phyloP scores from a whole-genome alignment of 2,797 vertebrate genomes.

The Mormyrus hasselquistii region DNA sequence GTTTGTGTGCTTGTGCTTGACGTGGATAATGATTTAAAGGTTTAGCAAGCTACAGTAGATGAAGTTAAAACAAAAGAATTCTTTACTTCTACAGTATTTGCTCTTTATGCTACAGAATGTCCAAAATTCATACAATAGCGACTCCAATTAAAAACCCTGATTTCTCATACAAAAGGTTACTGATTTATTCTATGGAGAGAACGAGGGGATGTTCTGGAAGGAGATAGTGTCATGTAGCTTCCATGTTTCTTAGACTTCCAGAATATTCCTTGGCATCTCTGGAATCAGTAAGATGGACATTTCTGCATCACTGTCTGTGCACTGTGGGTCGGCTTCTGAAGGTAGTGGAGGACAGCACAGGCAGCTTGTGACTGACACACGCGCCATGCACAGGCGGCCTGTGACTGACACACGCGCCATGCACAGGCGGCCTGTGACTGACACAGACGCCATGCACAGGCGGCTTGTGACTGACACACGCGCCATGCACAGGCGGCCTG shows the following conservation, averaged over 20 bases:
- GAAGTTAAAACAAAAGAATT: conserved; percentile 30
- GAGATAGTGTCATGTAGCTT: not conserved
- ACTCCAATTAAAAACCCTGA: conserved; percentile 12
- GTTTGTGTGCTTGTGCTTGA: not conserved
- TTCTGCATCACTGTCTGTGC: not conserved
- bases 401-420: not conserved
- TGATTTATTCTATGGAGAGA: not conserved
- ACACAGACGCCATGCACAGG: not conserved
- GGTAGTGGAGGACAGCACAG: not conserved
- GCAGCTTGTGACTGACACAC: not conserved
- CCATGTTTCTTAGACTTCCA: not conserved
- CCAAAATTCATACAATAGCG: conserved; percentile 12
- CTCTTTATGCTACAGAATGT: conserved; percentile 24
- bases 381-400: not conserved
- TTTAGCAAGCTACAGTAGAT: conserved; percentile 41
- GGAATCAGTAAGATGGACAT: not conserved
- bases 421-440: not conserved
- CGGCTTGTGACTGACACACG: not conserved
- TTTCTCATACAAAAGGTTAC: conserved; percentile 12
- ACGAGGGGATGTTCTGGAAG: not conserved
- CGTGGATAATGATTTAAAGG: conserved; percentile 20
- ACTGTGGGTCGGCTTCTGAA: not conserved
- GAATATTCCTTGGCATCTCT: not conserved
- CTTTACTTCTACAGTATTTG: conserved; percentile 21
- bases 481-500: too few species aligned